Conservation (phyloP, 2,888 invertebrate genomes). For the Parthenolecanium corni region DNA sequence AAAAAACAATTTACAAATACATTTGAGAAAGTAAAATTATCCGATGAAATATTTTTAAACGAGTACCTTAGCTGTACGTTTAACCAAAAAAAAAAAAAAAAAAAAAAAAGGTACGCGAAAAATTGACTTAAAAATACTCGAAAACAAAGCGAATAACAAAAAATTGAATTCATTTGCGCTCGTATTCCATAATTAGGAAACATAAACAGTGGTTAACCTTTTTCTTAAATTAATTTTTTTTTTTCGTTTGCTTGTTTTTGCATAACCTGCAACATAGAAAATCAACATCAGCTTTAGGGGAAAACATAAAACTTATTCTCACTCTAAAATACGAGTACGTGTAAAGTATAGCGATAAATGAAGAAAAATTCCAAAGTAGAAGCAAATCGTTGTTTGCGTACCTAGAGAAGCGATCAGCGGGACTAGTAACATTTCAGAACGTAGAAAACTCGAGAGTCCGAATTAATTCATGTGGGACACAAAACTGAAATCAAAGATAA, state of each 20-base stretch:
- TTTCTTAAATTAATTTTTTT: neutral
- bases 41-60: neutral
- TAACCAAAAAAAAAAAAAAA: conserved; percentile 1
- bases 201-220: conserved; percentile 18
- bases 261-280: too few relatives aligned
- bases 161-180: neutral
- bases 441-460: neutral
- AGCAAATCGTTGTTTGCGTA: conserved; percentile 1
- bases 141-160: neutral
- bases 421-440: conserved; percentile 9
- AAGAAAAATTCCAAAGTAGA: neutral
- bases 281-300: too few relatives aligned
- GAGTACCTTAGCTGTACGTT: conserved; percentile 3
- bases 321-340: too few relatives aligned
- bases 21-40: conserved; percentile 5
- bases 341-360: conserved; percentile 1
- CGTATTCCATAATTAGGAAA: neutral
- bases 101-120: conserved; percentile 1
- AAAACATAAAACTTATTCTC: too few relatives aligned
- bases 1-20: neutral
- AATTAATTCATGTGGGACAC: conserved; percentile 17
- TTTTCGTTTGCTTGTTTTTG: too few relatives aligned
- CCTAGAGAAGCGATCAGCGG: conserved; percentile 9
- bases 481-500: conserved; percentile 7
- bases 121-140: neutral